Evolutionary conservation across 2,113 vertebrate species (phyloP), one percentile per base, ranked within the genome.

Genomic region (Ciconia boyciana): DNA sequence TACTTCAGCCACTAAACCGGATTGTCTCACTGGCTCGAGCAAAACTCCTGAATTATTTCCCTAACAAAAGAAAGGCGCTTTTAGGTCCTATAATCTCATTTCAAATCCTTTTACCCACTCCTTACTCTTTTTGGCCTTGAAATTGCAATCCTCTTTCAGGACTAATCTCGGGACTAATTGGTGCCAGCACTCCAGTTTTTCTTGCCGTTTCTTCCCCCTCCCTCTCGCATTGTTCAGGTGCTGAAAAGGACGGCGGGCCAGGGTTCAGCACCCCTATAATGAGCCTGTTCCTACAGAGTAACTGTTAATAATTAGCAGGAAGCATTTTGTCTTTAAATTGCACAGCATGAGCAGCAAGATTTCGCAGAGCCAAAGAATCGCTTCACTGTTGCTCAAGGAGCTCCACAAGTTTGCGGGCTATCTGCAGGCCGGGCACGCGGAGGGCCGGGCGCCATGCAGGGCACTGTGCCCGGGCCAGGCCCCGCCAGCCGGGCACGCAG

Each of bases 71-170:
- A 97, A 97, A 98, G 96, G 96, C 90, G 89, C 97, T 97, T 97
- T 97, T 94, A 98, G 97, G 97, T 97, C 93, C 96, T 79, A 97
- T 98, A 98, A 98, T 98, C 98, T 98, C 97, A 98, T 98, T 98
- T 98, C 97, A 98, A 98, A 98, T 98, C 98, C 98, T 98, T 98
- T 98, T 97, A 98, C 97, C 90, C 95, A 97, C 92, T 98, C 97
- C 96, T 95, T 95, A 97, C 95, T 98, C 97, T 92, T 97, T 97
- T 87, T 97, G 98, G 98, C 97, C 97, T 98, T 96, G 93, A 97
- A 98, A 98, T 94, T 70, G 82, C 98, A 99, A 99, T 98, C 98
- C 98, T 98, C 98, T 98, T 98, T 97, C 96, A 97, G 96, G 83
- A 86, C 93, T 98, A 98, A 98, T 98, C 98, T 97, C 43, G 17